Evolutionary conservation across 1,140 invertebrate species (phyloP).

Genomic region (Chlorops oryzae): DNA sequence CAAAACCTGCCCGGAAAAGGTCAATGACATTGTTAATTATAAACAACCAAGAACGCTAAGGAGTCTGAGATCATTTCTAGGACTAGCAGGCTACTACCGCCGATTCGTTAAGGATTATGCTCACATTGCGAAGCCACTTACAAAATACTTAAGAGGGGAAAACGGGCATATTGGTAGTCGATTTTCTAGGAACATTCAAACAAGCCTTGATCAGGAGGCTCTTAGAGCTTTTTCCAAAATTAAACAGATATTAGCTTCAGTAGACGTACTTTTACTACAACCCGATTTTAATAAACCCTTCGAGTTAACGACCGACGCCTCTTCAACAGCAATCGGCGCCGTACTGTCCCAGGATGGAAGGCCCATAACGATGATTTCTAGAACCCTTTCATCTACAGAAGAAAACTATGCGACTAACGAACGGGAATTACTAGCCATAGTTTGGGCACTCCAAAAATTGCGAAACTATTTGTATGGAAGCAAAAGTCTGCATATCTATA

Average conservation of each 20-base stretch:
- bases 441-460: slow-evolving; percentile 13
- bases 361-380: slow-evolving; percentile 19
- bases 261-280: slow-evolving; percentile 34
- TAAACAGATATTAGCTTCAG: slow-evolving; percentile 42
- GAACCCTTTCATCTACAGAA: slow-evolving; percentile 27
- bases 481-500: slow-evolving; percentile 47
- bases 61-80: too few species aligned
- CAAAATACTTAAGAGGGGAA: too few species aligned
- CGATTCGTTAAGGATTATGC: too few species aligned
- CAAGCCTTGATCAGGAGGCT: slow-evolving; percentile 8
- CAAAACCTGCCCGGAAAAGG: slow-evolving; percentile 19
- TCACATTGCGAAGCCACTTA: not conserved
- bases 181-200: slow-evolving; percentile 8
- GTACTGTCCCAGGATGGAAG: slow-evolving; percentile 16
- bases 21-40: slow-evolving; percentile 17
- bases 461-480: slow-evolving; percentile 37
- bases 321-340: slow-evolving; percentile 11
- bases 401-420: slow-evolving; percentile 48
- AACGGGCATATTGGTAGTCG: too few species aligned
- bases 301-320: slow-evolving; percentile 19
- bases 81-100: too few species aligned
- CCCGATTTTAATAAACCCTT: slow-evolving; percentile 18
- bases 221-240: slow-evolving; percentile 41
- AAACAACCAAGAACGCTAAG: slow-evolving; percentile 6
- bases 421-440: slow-evolving; percentile 12